Conservation (phyloP, 2,888 invertebrate genomes). For the Ashinkailepas kermadecensis region DNA sequence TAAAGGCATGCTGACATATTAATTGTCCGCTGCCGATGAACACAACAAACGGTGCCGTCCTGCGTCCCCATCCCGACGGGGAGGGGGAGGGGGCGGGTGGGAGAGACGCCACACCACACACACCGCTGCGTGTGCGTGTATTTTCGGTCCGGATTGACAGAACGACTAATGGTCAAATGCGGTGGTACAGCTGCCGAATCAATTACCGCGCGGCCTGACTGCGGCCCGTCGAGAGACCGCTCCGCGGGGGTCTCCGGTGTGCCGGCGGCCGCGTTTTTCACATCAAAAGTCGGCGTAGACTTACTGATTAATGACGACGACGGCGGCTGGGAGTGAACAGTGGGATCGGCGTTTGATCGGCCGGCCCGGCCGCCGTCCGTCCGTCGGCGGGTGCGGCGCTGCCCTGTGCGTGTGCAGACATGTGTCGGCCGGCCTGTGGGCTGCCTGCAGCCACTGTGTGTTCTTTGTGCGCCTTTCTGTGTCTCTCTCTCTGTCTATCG, state of each 20-base stretch:
- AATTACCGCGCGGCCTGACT: not conserved
- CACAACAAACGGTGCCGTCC: too few species aligned
- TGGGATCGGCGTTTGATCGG: too few species aligned
- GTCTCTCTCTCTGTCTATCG: too few species aligned
- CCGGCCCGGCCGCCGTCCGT: not conserved
- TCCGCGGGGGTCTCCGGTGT: not conserved
- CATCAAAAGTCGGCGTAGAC: conserved; percentile 5
- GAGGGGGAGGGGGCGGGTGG: too few species aligned
- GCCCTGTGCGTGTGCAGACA: too few species aligned
- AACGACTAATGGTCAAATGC: not conserved
- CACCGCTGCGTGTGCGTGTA: not conserved
- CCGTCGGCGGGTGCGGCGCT: not conserved
- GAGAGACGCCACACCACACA: too few species aligned
- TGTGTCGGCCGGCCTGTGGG: not conserved
- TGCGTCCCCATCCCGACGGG: too few species aligned
- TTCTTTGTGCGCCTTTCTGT: too few species aligned
- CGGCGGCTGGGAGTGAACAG: not conserved
- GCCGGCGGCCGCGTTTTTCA: not conserved
- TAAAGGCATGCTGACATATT: too few species aligned
- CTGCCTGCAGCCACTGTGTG: not conserved
- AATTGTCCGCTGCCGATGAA: too few species aligned
- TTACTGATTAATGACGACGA: conserved; percentile 7
- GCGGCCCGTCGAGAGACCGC: not conserved
- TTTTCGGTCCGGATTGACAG: not conserved
- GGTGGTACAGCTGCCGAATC: conserved; percentile 5